These are phyloP conservation scores for Agriotes lineatus DNA, from an alignment of 2,888 invertebrate species.

Conservation along the genomic window DNA sequence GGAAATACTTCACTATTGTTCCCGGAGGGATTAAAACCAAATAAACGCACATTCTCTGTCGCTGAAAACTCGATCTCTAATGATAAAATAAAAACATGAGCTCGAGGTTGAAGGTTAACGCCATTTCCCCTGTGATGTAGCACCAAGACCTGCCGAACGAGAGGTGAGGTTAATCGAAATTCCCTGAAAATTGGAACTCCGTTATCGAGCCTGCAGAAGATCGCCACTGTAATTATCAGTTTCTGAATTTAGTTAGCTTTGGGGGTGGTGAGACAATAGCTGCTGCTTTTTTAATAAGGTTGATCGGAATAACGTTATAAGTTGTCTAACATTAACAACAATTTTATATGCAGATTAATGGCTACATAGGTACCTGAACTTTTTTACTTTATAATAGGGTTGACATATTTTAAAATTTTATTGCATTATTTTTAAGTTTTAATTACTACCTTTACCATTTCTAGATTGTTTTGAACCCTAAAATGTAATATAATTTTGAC, in stretches of 20 bases:
- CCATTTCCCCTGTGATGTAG: constrained; percentile 11
- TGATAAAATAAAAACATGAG: constrained; percentile 32
- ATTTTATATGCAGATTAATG: too few species aligned
- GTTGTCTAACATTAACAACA: too few species aligned
- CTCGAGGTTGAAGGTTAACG: constrained; percentile 31
- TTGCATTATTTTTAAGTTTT: too few species aligned
- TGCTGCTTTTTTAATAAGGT: too few species aligned
- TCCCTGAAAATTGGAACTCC: constrained; percentile 6
- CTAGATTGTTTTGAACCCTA: too few species aligned
- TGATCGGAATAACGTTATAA: too few species aligned
- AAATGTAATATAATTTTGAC: too few species aligned
- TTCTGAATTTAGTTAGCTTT: neutral
- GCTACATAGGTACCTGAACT: too few species aligned
- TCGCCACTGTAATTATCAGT: neutral
- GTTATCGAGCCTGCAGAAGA: neutral
- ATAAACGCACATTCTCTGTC: constrained; percentile 27
- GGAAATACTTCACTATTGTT: constrained; percentile 10
- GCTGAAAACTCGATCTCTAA: constrained; percentile 28
- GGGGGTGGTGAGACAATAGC: neutral
- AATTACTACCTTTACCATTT: too few species aligned
- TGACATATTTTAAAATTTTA: too few species aligned
- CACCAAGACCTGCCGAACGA: constrained; percentile 11
- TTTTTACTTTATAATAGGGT: too few species aligned
- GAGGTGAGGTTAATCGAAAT: constrained; percentile 17
- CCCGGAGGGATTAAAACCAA: constrained; percentile 26